A percentile compares a stretch with the other conserved stretches of the same genome.
Conservation (phyloP, 1,140 invertebrate species). For the Neomicropteryx cornuta region DNA sequence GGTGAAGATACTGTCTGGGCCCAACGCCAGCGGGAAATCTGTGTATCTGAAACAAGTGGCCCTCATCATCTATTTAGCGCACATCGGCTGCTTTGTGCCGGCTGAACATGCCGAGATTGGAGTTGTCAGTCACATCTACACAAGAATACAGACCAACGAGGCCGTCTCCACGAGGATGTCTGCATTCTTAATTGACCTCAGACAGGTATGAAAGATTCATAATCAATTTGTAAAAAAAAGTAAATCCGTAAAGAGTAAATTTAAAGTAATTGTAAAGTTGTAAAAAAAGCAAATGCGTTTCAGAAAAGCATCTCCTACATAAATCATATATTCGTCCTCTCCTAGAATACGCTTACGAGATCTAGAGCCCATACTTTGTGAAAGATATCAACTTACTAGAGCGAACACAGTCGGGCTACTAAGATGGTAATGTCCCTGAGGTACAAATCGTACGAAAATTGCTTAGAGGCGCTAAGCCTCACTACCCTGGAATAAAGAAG, state of each 20-base stretch:
- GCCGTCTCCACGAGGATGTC: conserved; percentile 71
- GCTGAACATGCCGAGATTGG: conserved; percentile 62
- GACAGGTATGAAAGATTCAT: conserved; percentile 48
- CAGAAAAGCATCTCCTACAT: no score
- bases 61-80: conserved; percentile 70
- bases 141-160: conserved; percentile 62
- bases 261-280: conserved; percentile 1
- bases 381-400: no score
- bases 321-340: no score
- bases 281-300: no score
- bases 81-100: conserved; percentile 83
- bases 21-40: conserved; percentile 88
- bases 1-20: conserved; percentile 75
- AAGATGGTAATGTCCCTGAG: no score
- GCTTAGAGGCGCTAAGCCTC: no score
- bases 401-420: no score
- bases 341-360: no score
- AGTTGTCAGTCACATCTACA: conserved; percentile 60
- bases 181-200: conserved; percentile 74
- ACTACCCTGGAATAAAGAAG: no score
- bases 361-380: no score
- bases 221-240: neutral
- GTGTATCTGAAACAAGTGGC: conserved; percentile 79
- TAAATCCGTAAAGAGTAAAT: conserved; percentile 7
- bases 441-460: no score